Evolutionary conservation across 2,113 vertebrate species (phyloP).

Genomic region (Neomonachus schauinslandi): DNA sequence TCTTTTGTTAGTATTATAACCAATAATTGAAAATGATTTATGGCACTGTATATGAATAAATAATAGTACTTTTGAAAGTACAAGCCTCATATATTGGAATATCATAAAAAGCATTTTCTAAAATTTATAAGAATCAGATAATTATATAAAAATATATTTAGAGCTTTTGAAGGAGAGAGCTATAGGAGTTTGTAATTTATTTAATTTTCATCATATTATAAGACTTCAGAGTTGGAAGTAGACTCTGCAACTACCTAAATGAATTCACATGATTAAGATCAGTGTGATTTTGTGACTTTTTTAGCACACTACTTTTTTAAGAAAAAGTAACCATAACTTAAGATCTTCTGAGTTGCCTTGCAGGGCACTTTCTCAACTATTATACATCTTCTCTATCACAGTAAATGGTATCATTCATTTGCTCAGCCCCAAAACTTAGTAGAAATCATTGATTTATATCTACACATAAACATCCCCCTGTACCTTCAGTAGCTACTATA

Average conservation of each 20-base stretch:
- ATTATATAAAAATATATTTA: background rate
- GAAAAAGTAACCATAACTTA: background rate
- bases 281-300: background rate
- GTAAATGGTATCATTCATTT: background rate
- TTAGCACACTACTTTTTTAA: background rate
- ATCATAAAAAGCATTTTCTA: background rate
- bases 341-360: background rate
- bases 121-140: background rate
- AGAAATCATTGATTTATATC: background rate
- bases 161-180: background rate
- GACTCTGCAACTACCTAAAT: background rate
- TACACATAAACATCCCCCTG: background rate
- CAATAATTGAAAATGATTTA: background rate
- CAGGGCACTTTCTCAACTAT: background rate
- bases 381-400: background rate
- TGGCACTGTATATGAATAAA: background rate
- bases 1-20: background rate
- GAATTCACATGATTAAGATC: background rate
- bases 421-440: background rate
- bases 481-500: background rate
- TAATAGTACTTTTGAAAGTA: conserved; percentile 23
- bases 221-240: background rate
- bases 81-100: background rate
- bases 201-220: background rate
- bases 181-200: background rate